These are phyloP conservation scores for Caranx ignobilis DNA, from an alignment of 2,113 vertebrate species.

Conservation along the genomic window DNA sequence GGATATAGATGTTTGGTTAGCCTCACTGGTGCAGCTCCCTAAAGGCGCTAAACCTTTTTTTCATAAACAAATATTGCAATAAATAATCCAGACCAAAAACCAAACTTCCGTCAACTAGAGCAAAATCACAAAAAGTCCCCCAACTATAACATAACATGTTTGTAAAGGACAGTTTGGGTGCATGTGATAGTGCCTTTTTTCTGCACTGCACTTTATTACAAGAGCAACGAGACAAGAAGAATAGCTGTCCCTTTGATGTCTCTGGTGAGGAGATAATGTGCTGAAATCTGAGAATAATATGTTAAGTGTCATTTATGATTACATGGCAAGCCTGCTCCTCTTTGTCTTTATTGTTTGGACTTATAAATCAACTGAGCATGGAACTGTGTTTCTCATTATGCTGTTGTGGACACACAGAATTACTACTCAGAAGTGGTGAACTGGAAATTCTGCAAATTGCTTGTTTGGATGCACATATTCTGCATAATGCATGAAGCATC, in stretches of 20 bases:
- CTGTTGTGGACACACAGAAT: conserved; percentile 44
- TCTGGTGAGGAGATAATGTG: conserved; percentile 32
- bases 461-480: conserved; percentile 64
- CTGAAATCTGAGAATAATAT: conserved; percentile 40
- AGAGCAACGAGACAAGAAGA: conserved; percentile 20
- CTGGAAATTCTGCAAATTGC: conserved; percentile 68
- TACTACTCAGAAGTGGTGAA: conserved; percentile 53
- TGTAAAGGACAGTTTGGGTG: conserved; percentile 37
- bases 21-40: conserved; percentile 31
- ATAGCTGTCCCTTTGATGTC: conserved; percentile 23
- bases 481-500: conserved; percentile 70
- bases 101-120: conserved; percentile 27
- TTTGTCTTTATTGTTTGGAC: conserved; percentile 45
- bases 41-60: conserved; percentile 41
- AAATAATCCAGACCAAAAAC: conserved; percentile 43
- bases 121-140: conserved; percentile 23
- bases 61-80: conserved; percentile 51
- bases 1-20: conserved; percentile 55
- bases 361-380: conserved; percentile 46
- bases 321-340: conserved; percentile 26
- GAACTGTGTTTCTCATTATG: conserved; percentile 50
- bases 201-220: conserved; percentile 13
- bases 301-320: conserved; percentile 48
- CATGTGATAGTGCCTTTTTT: conserved; percentile 4
- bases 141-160: conserved; percentile 1